Base-by-base conservation (phyloP, 53 echinoderm and acorn worm genomes). In the Astropecten irregularis region DNA sequence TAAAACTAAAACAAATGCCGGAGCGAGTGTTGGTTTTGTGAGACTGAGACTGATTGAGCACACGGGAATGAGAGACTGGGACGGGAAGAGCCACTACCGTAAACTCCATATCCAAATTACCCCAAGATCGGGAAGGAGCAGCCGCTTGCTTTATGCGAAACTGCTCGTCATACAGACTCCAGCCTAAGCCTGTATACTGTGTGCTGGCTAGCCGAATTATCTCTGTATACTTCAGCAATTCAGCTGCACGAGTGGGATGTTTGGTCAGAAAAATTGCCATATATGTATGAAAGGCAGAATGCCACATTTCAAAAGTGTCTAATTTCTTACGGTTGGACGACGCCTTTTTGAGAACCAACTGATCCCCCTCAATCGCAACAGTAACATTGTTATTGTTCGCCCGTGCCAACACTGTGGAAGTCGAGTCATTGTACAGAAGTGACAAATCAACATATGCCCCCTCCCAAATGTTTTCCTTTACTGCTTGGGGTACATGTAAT, bases 301-400 rank as follows among this genome's bases (percentile, higher is more conserved):
- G 59, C 59, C 59, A 59, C 26, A 64, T n/a, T 5, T 64, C 64
- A 64, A 64, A 64, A n/a, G 64, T 34, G 15, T 64, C 64, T 18
- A 64, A 13, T n/a, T 64, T 64, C 19, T 59, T 26, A 2, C 25
- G 59, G 6, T 25, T 0, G 13, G 11, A 9, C 30, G 18, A 25
- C 4, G 59, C 59, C 20, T 59, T 46, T 14, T 59, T 59, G 10
- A 20, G 28, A 29, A 59, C 59, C 14, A 59, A 22, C n/a, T n/a
- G n/a, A n/a, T n/a, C n/a, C n/a, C n/a, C n/a, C n/a, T n/a, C n/a
- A n/a, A n/a, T n/a, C n/a, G n/a, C n/a, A n/a, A n/a, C n/a, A n/a
- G n/a, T n/a, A n/a, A n/a, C n/a, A 59, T 29, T 59, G 6, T 0
- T 59, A 20, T 29, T 26, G 28, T 59, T 14, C 2, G 59, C 23